Evolutionary conservation across 2,888 invertebrate genomes (phyloP).

Genomic region (Dexiosoma caninum): DNA sequence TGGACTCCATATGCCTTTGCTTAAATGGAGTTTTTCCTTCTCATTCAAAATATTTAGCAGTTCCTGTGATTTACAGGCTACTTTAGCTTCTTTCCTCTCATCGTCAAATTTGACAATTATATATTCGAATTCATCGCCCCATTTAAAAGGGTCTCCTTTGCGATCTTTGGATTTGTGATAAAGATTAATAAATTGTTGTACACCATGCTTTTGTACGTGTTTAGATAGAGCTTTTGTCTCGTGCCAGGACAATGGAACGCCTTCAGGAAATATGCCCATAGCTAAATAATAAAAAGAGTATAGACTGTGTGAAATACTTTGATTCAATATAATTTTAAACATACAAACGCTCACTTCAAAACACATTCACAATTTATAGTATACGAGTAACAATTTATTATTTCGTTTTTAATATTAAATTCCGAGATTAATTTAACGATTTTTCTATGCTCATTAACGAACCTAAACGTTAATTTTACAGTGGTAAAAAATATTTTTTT

Average conservation of each 20-base stretch:
- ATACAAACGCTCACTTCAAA: too few relatives aligned
- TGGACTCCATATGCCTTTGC: conserved; percentile 88
- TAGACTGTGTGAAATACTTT: too few relatives aligned
- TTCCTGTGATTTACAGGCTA: conserved; percentile 90
- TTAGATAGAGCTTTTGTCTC: conserved; percentile 94
- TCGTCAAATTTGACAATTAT: conserved; percentile 97
- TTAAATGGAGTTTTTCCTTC: conserved; percentile 88
- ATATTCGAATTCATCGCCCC: conserved; percentile 99
- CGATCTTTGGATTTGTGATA: conserved; percentile 92
- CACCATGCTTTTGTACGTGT: conserved; percentile 95
- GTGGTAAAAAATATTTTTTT: too few relatives aligned
- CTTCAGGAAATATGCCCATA: conserved; percentile 97
- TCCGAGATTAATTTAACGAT: too few relatives aligned
- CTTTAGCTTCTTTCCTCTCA: conserved; percentile 87
- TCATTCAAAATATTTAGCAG: conserved; percentile 88
- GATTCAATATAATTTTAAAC: neutral
- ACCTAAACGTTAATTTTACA: too few relatives aligned
- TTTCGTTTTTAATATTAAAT: too few relatives aligned
- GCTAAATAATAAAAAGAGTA: conserved; percentile 36
- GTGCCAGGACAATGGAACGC: conserved; percentile 95
- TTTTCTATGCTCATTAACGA: too few relatives aligned
- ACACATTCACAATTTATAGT: too few relatives aligned
- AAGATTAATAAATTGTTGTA: conserved; percentile 96
- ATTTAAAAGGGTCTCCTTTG: conserved; percentile 95
- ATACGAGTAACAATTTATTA: too few relatives aligned